Conservation (phyloP, 2,113 vertebrate species). For the Bagarius yarrelli region DNA sequence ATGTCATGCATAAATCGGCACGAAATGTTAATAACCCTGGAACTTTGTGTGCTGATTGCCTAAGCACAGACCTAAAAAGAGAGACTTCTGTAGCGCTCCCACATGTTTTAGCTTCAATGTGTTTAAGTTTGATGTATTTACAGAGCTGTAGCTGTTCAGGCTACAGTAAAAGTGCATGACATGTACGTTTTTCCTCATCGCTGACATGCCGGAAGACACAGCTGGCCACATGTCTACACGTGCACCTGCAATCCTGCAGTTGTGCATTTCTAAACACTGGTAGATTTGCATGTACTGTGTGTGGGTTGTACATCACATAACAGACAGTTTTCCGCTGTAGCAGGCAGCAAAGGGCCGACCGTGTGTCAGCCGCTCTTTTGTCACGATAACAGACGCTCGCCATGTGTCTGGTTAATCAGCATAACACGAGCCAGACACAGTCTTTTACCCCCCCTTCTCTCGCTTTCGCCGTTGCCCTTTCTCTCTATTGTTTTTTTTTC, state of each 20-base stretch:
- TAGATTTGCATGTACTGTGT: background rate
- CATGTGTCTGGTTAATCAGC: conserved; percentile 48
- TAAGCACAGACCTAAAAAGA: background rate
- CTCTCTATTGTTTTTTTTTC: conserved; percentile 5
- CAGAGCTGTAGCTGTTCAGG: background rate
- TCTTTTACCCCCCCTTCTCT: background rate
- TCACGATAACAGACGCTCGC: conserved; percentile 48
- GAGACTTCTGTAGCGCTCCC: background rate
- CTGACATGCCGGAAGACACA: background rate
- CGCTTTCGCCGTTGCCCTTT: conserved; percentile 6
- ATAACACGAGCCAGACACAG: conserved; percentile 45
- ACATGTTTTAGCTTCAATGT: background rate
- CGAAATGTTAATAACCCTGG: background rate
- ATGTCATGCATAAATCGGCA: background rate
- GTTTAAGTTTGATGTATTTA: background rate
- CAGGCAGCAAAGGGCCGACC: conserved; percentile 37
- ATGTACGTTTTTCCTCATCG: background rate
- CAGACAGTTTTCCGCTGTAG: conserved; percentile 47
- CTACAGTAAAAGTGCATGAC: background rate
- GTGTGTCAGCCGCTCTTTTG: conserved; percentile 36
- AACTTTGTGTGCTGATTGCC: background rate
- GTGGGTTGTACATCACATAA: background rate
- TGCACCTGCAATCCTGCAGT: background rate
- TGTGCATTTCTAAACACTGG: background rate
- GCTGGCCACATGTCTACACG: background rate